Conservation (phyloP, 2,113 vertebrate genomes). For the Damaliscus lunatus region DNA sequence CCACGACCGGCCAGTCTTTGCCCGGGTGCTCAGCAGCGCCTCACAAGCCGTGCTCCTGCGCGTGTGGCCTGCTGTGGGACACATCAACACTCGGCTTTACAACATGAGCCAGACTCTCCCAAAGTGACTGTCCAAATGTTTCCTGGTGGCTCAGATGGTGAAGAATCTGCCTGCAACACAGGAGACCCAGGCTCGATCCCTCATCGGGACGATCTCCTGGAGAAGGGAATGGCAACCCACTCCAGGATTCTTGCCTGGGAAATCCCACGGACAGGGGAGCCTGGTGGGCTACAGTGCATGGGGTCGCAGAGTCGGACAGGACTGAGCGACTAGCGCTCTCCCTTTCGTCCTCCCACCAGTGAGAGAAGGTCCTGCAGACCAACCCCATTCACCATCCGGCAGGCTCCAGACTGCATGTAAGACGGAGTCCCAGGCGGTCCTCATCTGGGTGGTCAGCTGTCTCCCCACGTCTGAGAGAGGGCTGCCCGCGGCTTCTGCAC, state of each 20-base stretch:
- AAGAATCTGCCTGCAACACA: not conserved
- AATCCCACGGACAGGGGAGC: not conserved
- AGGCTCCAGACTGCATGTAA: accelerated
- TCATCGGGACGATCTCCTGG: not conserved
- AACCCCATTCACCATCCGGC: accelerated
- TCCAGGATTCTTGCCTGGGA: not conserved
- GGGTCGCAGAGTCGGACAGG: not conserved
- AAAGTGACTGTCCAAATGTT: not conserved
- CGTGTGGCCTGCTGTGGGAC: accelerated
- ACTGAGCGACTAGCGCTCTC: not conserved
- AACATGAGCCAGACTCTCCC: not conserved
- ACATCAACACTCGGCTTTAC: not conserved
- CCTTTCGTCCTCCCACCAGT: not conserved
- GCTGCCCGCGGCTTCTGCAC: not conserved
- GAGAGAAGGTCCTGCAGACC: not conserved
- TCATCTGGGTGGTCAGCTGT: accelerated
- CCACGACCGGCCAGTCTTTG: accelerated
- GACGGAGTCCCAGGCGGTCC: accelerated
- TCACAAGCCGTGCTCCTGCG: accelerated
- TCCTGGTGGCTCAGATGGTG: not conserved
- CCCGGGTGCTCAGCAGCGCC: not conserved
- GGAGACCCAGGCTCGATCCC: not conserved
- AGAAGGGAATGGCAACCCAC: not conserved
- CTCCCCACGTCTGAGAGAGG: accelerated
- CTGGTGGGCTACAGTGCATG: not conserved